These are phyloP conservation scores for Setipinna tenuifilis DNA, from an alignment of 2,797 vertebrate genomes.

Conservation along the genomic window DNA sequence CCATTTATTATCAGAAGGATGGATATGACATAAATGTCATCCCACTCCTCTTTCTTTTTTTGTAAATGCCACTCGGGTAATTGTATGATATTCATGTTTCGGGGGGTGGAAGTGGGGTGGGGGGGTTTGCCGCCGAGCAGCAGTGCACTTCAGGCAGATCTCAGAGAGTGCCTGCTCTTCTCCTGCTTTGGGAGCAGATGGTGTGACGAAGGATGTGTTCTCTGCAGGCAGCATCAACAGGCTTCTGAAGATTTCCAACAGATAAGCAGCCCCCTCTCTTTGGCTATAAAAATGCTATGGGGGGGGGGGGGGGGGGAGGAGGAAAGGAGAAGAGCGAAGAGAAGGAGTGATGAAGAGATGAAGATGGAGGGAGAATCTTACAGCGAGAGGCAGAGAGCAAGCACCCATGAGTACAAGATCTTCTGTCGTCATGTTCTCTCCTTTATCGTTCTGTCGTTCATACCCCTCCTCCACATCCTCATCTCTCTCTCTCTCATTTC, in stretches of 20 bases:
- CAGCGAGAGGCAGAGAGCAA: background rate
- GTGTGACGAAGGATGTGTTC: slow-evolving; percentile 8
- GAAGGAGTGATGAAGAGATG: background rate
- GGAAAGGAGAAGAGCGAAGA: background rate
- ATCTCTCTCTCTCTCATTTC: background rate
- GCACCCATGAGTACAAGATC: background rate
- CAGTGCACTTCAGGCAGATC: background rate
- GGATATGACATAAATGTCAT: slow-evolving; percentile 16
- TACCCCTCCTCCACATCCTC: background rate
- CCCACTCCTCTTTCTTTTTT: background rate
- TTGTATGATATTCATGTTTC: background rate
- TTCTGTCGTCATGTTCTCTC: background rate
- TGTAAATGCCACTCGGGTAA: background rate
- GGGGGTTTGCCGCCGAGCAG: background rate
- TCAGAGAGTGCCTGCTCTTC: background rate
- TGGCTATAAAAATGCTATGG: background rate
- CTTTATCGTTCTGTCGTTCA: background rate
- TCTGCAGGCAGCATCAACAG: slow-evolving; percentile 9
- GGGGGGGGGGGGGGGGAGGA: background rate
- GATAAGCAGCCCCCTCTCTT: slow-evolving; percentile 19
- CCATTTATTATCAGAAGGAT: slow-evolving; percentile 12
- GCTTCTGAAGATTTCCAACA: background rate
- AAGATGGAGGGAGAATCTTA: background rate
- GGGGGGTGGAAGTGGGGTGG: background rate
- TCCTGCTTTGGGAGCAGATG: background rate